A percentile compares a stretch with the other conserved stretches of the same genome.
Conservation (phyloP, 2,797 vertebrate genomes). For the Bucorvus abyssinicus region DNA sequence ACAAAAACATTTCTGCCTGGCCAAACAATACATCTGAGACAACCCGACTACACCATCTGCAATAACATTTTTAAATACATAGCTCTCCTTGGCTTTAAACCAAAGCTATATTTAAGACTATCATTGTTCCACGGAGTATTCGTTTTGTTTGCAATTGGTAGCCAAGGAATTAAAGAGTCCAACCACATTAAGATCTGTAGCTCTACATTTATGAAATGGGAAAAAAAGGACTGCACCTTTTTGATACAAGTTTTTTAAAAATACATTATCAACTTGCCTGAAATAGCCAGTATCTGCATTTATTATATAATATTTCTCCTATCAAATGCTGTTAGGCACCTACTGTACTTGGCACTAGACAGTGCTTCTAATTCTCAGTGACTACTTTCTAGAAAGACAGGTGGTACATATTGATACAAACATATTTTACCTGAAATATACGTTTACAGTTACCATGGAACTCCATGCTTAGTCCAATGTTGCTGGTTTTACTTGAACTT, state of each 20-base stretch:
- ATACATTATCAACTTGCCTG: neutral
- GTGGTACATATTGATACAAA: neutral
- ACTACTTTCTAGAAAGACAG: neutral
- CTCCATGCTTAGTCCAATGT: slow-evolving; percentile 99
- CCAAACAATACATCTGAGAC: slow-evolving; percentile 76
- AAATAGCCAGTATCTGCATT: neutral
- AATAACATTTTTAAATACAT: slow-evolving; percentile 75
- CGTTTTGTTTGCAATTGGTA: slow-evolving; percentile 60
- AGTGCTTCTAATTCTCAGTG: neutral
- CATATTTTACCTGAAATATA: slow-evolving; percentile 88
- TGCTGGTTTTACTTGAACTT: slow-evolving; percentile 99
- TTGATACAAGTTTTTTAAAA: neutral
- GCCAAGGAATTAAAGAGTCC: slow-evolving; percentile 55
- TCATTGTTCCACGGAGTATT: slow-evolving; percentile 70
- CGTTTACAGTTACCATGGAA: slow-evolving; percentile 98
- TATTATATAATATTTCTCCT: neutral
- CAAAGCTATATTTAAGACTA: slow-evolving; percentile 78
- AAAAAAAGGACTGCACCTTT: neutral
- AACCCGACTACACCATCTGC: slow-evolving; percentile 76
- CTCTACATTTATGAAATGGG: neutral
- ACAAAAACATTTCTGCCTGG: slow-evolving; percentile 67
- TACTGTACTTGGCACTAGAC: neutral
- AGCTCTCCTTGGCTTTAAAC: slow-evolving; percentile 70
- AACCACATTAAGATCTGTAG: neutral
- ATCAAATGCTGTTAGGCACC: neutral